Conservation (phyloP, 2,113 vertebrate species). For the Anolis carolinensis region DNA sequence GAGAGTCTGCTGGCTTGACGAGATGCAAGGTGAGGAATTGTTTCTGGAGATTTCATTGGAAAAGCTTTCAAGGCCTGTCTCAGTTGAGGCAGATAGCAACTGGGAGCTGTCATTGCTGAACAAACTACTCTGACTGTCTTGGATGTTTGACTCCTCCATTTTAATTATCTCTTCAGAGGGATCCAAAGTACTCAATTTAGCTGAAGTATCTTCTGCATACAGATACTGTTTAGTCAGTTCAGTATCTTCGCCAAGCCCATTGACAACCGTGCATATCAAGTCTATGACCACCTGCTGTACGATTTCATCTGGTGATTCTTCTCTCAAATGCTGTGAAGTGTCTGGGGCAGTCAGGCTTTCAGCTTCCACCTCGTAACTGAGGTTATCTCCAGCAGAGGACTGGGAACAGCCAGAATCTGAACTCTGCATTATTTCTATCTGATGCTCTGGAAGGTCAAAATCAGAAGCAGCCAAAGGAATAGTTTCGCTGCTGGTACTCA, state of each 20-base stretch:
- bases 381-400: slow-evolving; percentile 87
- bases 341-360: slow-evolving; percentile 79
- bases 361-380: slow-evolving; percentile 88
- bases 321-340: slow-evolving; percentile 71
- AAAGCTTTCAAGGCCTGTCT: slow-evolving; percentile 76
- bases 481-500: slow-evolving; percentile 96
- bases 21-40: slow-evolving; percentile 92
- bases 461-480: slow-evolving; percentile 86
- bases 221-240: slow-evolving; percentile 73
- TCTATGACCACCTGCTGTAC: slow-evolving; percentile 88
- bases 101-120: slow-evolving; percentile 66
- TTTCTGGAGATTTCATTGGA: slow-evolving; percentile 90
- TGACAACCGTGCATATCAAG: slow-evolving; percentile 86
- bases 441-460: slow-evolving; percentile 87
- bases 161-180: slow-evolving; percentile 45
- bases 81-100: slow-evolving; percentile 71
- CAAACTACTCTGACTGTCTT: slow-evolving; percentile 65
- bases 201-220: slow-evolving; percentile 77
- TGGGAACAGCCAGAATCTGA: slow-evolving; percentile 92
- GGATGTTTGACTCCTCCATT: slow-evolving; percentile 64
- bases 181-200: slow-evolving; percentile 60
- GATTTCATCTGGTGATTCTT: slow-evolving; percentile 79
- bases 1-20: slow-evolving; percentile 79
- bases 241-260: slow-evolving; percentile 76
- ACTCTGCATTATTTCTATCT: slow-evolving; percentile 87